phyloP scores from a whole-genome alignment of 2,888 invertebrate species.

The Andrena dorsata region DNA sequence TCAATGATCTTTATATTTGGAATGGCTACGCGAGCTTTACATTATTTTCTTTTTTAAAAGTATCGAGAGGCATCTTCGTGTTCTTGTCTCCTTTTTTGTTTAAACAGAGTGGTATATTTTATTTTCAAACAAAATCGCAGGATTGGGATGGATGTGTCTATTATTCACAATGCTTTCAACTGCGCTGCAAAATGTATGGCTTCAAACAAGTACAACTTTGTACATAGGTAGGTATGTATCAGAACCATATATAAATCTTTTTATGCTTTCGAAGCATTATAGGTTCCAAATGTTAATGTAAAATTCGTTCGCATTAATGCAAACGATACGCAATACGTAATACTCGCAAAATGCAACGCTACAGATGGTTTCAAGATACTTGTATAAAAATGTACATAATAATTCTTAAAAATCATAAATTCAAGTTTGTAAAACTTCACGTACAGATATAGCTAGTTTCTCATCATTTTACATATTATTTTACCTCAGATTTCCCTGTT shows the following conservation, averaged over 20 bases:
- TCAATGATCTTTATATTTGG: too few species aligned
- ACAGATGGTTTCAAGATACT: not conserved
- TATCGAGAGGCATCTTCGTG: too few species aligned
- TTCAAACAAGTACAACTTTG: not conserved
- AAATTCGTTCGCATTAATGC: not conserved
- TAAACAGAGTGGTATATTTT: too few species aligned
- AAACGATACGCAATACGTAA: not conserved
- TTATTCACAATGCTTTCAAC: not conserved
- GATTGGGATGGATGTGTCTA: not conserved
- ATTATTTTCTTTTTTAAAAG: too few species aligned
- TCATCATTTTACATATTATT: not conserved
- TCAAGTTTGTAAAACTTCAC: not conserved
- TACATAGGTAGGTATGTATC: not conserved
- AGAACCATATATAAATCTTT: not conserved
- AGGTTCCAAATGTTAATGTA: not conserved
- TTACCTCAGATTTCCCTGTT: not conserved
- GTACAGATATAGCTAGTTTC: not conserved
- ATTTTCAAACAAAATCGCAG: too few species aligned
- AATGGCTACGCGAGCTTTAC: too few species aligned
- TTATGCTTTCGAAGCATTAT: not conserved
- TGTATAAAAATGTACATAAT: not conserved
- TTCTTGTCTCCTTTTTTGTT: too few species aligned
- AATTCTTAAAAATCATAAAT: not conserved
- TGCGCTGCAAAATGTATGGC: not conserved
- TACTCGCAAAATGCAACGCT: not conserved